Conservation (phyloP, 2,113 vertebrate species). For the Aptenodytes forsteri region DNA sequence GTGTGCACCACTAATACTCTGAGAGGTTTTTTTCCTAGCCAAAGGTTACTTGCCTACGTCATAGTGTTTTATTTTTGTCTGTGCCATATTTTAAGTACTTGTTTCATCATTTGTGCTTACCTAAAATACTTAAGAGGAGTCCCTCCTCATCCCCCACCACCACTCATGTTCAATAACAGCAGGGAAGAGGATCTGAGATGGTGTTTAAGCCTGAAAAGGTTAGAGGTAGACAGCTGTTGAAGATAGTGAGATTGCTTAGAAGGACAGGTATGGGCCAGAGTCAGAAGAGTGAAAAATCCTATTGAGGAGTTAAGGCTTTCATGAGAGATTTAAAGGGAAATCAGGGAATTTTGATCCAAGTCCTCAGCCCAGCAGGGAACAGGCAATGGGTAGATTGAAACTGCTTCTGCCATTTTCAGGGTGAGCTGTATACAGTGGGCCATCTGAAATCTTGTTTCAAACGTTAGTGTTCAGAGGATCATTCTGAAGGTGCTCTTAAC, state of each 20-base stretch:
- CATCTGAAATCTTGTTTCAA: background rate
- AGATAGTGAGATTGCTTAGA: background rate
- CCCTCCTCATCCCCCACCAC: background rate
- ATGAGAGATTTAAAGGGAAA: background rate
- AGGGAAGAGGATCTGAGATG: background rate
- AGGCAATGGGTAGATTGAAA: background rate
- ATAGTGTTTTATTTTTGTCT: background rate
- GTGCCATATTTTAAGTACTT: background rate
- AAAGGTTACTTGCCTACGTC: background rate
- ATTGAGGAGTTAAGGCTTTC: background rate
- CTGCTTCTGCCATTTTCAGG: background rate
- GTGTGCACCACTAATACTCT: background rate
- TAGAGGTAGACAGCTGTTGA: background rate
- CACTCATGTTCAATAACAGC: background rate
- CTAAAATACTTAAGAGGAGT: background rate
- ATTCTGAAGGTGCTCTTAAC: background rate
- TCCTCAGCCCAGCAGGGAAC: background rate
- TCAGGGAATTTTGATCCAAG: background rate
- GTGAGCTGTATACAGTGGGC: background rate
- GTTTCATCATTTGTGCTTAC: background rate
- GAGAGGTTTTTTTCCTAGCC: background rate
- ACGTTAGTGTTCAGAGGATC: background rate
- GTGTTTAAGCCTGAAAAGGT: background rate
- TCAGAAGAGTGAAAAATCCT: background rate
- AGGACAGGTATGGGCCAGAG: background rate